Percentiles rank a stretch among this genome's conserved stretches.
Evolutionary conservation across 2,888 invertebrate genomes (phyloP).

Genomic region (Himalopsyche kuldschensis): DNA sequence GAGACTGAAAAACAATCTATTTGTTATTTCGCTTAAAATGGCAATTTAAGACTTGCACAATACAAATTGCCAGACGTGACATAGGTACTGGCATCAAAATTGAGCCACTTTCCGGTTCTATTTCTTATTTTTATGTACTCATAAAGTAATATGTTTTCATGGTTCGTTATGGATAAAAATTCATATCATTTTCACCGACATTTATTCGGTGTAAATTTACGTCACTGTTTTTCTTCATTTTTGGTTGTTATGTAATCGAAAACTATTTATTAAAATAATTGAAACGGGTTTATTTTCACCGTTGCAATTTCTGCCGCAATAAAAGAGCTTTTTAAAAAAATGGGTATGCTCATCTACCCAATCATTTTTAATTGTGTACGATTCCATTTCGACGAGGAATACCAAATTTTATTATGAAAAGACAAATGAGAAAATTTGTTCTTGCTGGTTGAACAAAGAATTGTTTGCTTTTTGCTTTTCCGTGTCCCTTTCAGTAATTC

Average conservation of each 20-base stretch:
- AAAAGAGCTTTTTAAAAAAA: neutral
- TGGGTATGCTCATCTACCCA: neutral
- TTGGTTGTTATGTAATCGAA: too few species aligned
- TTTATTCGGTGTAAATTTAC: too few species aligned
- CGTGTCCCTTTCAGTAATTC: constrained; percentile 1
- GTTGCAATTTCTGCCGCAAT: neutral
- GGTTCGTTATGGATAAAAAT: neutral
- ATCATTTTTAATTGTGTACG: neutral
- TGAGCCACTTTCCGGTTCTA: neutral
- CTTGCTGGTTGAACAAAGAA: neutral
- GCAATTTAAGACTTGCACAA: neutral
- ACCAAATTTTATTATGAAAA: neutral
- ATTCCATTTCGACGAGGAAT: neutral
- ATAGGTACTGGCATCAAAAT: neutral
- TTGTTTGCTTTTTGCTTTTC: neutral
- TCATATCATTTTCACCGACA: neutral
- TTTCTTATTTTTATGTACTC: neutral
- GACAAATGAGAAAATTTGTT: neutral
- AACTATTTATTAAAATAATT: neutral
- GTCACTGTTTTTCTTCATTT: too few species aligned
- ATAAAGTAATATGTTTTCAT: neutral
- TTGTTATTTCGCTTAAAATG: neutral
- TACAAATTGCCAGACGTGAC: neutral
- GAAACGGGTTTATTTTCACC: neutral
- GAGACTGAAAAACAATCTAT: neutral